phyloP scores from a whole-genome alignment of 2,888 invertebrate genomes.

The Galeruca laticollis region DNA sequence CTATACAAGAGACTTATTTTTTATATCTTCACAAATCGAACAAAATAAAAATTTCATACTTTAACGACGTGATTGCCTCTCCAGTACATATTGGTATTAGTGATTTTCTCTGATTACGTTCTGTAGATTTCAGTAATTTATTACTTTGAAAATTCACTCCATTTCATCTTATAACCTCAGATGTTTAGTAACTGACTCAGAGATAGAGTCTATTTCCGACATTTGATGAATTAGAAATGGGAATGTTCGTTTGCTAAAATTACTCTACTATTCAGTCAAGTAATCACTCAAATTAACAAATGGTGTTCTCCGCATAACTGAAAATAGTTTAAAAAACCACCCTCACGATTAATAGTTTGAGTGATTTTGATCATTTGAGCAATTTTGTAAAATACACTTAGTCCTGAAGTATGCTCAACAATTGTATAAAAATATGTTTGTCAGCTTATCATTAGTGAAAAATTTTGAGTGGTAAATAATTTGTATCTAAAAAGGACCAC shows the following conservation, averaged over 20 bases:
- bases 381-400: slow-evolving; percentile 45
- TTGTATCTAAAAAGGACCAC: slow-evolving; percentile 24
- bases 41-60: too few species aligned
- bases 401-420: slow-evolving; percentile 50
- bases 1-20: too few species aligned
- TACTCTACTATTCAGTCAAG: background rate
- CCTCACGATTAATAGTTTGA: background rate
- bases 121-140: too few species aligned
- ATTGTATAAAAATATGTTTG: slow-evolving; percentile 47
- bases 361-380: slow-evolving; percentile 9
- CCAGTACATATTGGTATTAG: too few species aligned
- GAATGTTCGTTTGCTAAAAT: background rate
- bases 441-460: slow-evolving; percentile 31
- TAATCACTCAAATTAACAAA: background rate
- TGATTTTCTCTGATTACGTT: too few species aligned
- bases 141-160: too few species aligned
- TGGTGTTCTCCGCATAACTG: background rate
- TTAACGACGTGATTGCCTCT: too few species aligned
- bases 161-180: background rate
- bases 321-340: background rate
- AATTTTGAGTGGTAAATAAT: slow-evolving; percentile 35
- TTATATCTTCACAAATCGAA: too few species aligned
- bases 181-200: background rate
- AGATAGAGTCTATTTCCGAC: background rate
- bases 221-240: too few species aligned